Evolutionary conservation across 2,113 vertebrate species (phyloP), one percentile per base, ranked within the genome.

Genomic region (Morone chrysops): DNA sequence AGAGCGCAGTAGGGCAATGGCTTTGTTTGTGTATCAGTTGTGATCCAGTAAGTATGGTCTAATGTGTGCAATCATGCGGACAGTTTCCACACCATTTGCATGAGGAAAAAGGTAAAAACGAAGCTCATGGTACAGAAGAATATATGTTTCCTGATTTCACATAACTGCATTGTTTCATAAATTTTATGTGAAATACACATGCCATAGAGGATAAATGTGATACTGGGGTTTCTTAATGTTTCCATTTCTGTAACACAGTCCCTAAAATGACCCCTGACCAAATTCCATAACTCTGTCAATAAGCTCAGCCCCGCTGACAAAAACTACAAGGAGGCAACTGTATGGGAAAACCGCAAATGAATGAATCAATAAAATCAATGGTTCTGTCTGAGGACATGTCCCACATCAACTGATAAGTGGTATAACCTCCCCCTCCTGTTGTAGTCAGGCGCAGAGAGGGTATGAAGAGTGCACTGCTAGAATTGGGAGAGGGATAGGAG

Each of bases 361-460:
- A 90, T 91, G 22, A 90, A 81, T 92, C 90, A 91, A 88, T 92
- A 88, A 85, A 92, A 91, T 89, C 96, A 95, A 94, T 97, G 93
- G 93, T 86, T 81, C 90, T 54, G 88, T 94, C 94, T 94, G 94
- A 95, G 92, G 94, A 95, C 94, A 94, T 92, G 92, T 91, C 87
- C 82, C 80, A 54, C 92, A 94, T 94, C 68, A 88, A 92, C 93
- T 94, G 95, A 94, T 93, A 95, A 94, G 93, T 95, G 94, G 83
- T 94, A 92, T 95, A 95, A 94, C 96, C 94, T 36, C 95, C 93
- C 31, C 72, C 43, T 38, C 65, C 65, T 85, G 92, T 91, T 94
- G 87, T 92, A 92, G 82, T 90, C 93, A 78, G 69, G 66, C 38
- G 56, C 20, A 72, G 41, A 22, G 20, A 81, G n/a, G 41, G 17